Percentiles rank a stretch among this genome's conserved stretches.
Evolutionary conservation across 2,888 invertebrate genomes (phyloP).

Genomic region (Clunio marinus): DNA sequence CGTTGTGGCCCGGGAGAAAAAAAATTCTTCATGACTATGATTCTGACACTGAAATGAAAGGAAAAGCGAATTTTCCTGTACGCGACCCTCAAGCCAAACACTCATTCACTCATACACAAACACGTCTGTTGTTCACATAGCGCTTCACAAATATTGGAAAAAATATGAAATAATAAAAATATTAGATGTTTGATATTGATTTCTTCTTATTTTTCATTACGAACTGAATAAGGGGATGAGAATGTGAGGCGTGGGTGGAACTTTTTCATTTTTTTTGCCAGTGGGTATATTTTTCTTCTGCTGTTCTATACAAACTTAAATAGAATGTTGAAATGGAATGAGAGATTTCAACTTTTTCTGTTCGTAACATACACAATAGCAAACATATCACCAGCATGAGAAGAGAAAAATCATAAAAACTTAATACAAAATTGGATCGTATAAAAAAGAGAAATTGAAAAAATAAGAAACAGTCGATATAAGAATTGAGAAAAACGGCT

Average conservation of each 20-base stretch:
- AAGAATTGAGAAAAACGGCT: neutral
- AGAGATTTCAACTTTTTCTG: constrained; percentile 25
- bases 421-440: constrained; percentile 36
- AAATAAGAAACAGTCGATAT: constrained; percentile 22
- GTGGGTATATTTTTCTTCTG: neutral
- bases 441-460: constrained; percentile 39
- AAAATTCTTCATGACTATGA: constrained; percentile 23
- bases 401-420: constrained; percentile 37
- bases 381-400: constrained; percentile 31
- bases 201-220: constrained; percentile 39
- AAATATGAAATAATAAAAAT: constrained; percentile 39
- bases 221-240: constrained; percentile 17
- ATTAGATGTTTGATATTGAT: constrained; percentile 38
- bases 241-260: constrained; percentile 13
- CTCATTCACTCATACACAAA: constrained; percentile 15
- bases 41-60: constrained; percentile 32
- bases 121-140: neutral
- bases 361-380: constrained; percentile 31
- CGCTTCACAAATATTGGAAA: constrained; percentile 26
- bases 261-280: constrained; percentile 27
- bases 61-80: constrained; percentile 21
- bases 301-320: neutral
- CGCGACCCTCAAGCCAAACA: neutral
- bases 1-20: no score
- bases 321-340: neutral